phyloP scores from a whole-genome alignment of 2,888 invertebrate genomes.

The Xestia rhomboidea region DNA sequence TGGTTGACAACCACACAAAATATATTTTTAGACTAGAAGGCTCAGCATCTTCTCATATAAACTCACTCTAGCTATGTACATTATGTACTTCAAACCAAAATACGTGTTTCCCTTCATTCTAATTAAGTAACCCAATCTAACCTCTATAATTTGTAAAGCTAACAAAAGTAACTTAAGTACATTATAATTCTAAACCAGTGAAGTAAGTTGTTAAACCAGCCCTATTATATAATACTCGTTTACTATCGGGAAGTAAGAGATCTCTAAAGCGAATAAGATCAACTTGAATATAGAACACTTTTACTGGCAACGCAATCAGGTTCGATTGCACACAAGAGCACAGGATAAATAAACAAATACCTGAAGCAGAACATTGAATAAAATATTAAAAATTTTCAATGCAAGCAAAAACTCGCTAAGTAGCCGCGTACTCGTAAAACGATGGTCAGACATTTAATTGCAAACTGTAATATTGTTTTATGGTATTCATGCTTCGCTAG shows the following conservation, averaged over 20 bases:
- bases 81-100: constrained; percentile 5
- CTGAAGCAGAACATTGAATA: neutral
- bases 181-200: constrained; percentile 28
- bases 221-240: constrained; percentile 44
- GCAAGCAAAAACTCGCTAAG: constrained; percentile 26
- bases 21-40: neutral
- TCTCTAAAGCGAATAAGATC: constrained; percentile 50
- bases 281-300: constrained; percentile 55
- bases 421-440: constrained; percentile 63
- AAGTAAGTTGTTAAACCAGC: constrained; percentile 40
- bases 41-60: neutral
- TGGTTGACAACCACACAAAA: neutral
- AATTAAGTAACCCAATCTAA: constrained; percentile 9
- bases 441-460: constrained; percentile 78
- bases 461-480: constrained; percentile 80
- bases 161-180: constrained; percentile 5
- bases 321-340: constrained; percentile 7
- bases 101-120: neutral
- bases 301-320: constrained; percentile 35
- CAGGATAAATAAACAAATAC: neutral
- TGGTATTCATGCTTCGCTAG: constrained; percentile 84
- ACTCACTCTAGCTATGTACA: neutral
- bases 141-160: constrained; percentile 23
- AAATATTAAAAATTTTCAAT: constrained; percentile 2
- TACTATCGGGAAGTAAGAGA: constrained; percentile 43